These are phyloP conservation scores for Eretmochelys imbricata DNA, from an alignment of 2,113 vertebrate species.

Conservation along the genomic window DNA sequence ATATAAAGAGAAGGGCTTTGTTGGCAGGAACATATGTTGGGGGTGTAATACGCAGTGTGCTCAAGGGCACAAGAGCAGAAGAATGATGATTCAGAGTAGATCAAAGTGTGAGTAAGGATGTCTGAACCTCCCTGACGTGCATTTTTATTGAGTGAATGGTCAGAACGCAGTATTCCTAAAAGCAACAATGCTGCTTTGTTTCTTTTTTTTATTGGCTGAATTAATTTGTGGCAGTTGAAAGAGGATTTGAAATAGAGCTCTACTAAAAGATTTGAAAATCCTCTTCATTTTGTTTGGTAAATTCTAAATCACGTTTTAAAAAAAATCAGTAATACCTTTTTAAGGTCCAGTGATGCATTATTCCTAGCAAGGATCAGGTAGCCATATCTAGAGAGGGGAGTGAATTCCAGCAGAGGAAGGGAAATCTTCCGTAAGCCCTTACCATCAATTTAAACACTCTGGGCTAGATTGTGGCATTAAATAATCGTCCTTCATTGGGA, in stretches of 20 bases:
- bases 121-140: neutral
- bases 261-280: neutral
- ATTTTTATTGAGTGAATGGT: accelerated
- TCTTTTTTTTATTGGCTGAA: neutral
- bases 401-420: neutral
- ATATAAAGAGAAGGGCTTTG: neutral
- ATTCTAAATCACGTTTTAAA: neutral
- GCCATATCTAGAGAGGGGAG: neutral
- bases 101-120: neutral
- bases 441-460: neutral
- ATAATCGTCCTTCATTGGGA: neutral
- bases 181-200: accelerated
- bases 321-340: neutral
- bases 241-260: neutral
- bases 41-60: accelerated
- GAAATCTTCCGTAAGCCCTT: neutral
- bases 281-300: neutral
- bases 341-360: neutral
- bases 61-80: slow-evolving; percentile 2
- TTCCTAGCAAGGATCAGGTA: neutral
- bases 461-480: neutral
- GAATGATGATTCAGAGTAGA: neutral
- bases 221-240: neutral
- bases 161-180: neutral
- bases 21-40: accelerated